phyloP scores from a whole-genome alignment of 2,888 invertebrate species.

The Cephus rjabovi region DNA sequence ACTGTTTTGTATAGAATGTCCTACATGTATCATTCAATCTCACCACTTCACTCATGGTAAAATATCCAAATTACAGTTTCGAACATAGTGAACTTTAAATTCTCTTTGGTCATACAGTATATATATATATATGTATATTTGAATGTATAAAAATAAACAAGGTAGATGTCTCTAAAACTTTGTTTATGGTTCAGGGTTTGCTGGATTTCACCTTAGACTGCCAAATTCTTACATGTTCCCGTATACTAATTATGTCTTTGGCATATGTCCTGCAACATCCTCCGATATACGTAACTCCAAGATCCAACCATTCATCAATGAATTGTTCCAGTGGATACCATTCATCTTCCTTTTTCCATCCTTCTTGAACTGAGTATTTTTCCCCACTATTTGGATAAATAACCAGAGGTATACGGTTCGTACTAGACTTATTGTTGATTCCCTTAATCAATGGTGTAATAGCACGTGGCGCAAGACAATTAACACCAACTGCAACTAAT shows the following conservation, averaged over 20 bases:
- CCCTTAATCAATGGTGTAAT: slow-evolving; percentile 73
- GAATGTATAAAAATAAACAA: neutral
- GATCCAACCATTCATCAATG: slow-evolving; percentile 82
- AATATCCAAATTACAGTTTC: neutral
- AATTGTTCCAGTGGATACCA: slow-evolving; percentile 79
- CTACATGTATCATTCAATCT: neutral
- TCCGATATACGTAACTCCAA: slow-evolving; percentile 87
- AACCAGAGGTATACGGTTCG: slow-evolving; percentile 77
- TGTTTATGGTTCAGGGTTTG: neutral
- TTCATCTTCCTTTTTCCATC: slow-evolving; percentile 72
- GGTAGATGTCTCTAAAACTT: neutral
- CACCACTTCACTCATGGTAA: neutral
- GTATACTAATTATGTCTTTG: slow-evolving; percentile 81
- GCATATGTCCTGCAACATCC: slow-evolving; percentile 93
- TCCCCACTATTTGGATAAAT: slow-evolving; percentile 96
- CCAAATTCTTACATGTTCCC: slow-evolving; percentile 72
- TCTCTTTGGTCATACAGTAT: neutral
- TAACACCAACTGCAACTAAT: slow-evolving; percentile 88
- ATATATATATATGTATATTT: neutral
- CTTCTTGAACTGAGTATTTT: slow-evolving; percentile 75
- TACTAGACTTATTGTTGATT: slow-evolving; percentile 69
- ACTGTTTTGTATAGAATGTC: neutral
- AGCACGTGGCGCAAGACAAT: slow-evolving; percentile 82
- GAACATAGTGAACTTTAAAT: neutral
- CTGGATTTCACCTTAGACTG: slow-evolving; percentile 25